Evolutionary conservation across 2,888 invertebrate genomes (phyloP).

Genomic region (Cotesia congregata): DNA sequence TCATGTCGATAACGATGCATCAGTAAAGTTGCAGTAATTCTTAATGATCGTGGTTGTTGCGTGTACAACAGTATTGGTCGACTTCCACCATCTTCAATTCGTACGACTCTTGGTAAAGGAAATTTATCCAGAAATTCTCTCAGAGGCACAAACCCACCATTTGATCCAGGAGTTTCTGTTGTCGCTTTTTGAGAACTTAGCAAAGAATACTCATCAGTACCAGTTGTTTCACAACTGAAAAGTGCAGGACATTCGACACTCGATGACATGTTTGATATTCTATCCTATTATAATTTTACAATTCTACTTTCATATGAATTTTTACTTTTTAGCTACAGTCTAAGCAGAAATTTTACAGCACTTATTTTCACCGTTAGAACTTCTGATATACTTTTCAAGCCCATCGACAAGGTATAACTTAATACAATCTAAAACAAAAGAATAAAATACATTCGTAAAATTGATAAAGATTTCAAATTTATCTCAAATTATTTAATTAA

Average conservation of each 20-base stretch:
- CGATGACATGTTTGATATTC: conserved; percentile 59
- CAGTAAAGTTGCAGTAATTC: conserved; percentile 68
- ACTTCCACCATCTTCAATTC: conserved; percentile 68
- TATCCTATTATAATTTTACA: neutral
- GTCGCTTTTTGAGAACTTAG: conserved; percentile 67
- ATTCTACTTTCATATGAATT: neutral
- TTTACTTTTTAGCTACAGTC: neutral
- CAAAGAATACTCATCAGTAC: conserved; percentile 65
- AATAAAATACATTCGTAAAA: neutral
- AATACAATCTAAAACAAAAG: conserved; percentile 7
- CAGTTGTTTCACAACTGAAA: conserved; percentile 66
- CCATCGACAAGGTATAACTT: neutral
- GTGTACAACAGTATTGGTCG: conserved; percentile 69
- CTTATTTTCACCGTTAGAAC: neutral
- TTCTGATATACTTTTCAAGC: neutral
- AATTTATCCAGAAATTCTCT: conserved; percentile 69
- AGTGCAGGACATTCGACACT: conserved; percentile 68
- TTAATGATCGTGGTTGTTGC: conserved; percentile 66
- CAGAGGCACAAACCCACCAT: conserved; percentile 63
- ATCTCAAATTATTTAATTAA: neutral
- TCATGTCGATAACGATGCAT: conserved; percentile 71
- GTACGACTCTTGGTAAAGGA: conserved; percentile 69
- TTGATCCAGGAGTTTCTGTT: conserved; percentile 62
- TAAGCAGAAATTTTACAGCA: conserved; percentile 16
- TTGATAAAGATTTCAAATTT: neutral